A percentile compares a stretch with the other conserved stretches of the same genome.
These are phyloP conservation scores for Cichladusa arquata DNA, from an alignment of 2,113 vertebrate genomes.

Conservation along the genomic window DNA sequence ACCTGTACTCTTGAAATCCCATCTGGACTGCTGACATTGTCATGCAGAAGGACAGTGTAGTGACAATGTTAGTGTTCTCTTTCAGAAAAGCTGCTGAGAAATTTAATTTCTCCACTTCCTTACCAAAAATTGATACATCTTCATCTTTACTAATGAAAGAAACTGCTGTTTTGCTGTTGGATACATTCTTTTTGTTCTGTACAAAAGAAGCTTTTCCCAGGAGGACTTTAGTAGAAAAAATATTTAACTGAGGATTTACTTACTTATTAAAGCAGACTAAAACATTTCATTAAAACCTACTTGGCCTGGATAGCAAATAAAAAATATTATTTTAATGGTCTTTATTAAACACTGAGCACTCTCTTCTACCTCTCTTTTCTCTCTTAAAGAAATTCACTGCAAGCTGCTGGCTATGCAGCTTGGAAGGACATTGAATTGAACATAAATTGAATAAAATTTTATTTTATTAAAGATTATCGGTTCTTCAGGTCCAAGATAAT, in stretches of 20 bases:
- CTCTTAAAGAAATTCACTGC: background rate
- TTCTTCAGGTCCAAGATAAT: background rate
- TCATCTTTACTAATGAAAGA: background rate
- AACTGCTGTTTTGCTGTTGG: background rate
- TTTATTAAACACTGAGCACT: background rate
- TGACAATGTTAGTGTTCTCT: background rate
- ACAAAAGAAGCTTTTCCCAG: background rate
- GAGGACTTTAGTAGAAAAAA: fast-evolving
- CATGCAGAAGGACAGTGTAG: background rate
- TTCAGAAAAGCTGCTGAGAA: background rate
- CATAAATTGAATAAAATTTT: background rate
- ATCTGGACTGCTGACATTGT: background rate
- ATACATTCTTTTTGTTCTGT: background rate
- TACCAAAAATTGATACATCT: background rate
- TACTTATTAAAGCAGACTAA: background rate
- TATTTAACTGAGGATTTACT: background rate
- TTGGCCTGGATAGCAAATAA: background rate
- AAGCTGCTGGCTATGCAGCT: background rate
- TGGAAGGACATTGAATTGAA: background rate
- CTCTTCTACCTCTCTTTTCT: background rate
- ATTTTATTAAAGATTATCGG: background rate
- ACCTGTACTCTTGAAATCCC: background rate
- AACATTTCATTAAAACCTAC: background rate
- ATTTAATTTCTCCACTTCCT: background rate
- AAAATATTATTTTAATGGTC: background rate